Evolutionary conservation across 2,113 vertebrate species (phyloP), one percentile per base, ranked within the genome.

Genomic region (Sakesphorus luctuosus): DNA sequence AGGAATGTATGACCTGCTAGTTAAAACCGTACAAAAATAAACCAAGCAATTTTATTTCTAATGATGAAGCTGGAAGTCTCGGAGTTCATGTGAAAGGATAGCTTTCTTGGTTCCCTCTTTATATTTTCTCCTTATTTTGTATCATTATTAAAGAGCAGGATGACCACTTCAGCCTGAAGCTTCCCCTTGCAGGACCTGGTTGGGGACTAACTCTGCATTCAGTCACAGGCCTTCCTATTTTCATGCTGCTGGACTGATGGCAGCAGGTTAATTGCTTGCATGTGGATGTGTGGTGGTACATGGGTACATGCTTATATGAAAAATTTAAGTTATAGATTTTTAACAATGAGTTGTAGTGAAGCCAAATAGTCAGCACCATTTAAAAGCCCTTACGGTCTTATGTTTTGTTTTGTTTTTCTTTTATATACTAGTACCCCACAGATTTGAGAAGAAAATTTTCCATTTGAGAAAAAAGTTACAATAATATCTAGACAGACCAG

Each of bases 361-460:
- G 31, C 2, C 20, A 72, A 80, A 71, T 75, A 43, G 71, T 87
- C 33, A 56, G 7, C 18, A 50, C 13, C 7, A 25, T 67, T 72
- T 46, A 61, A 33, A 47, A 9, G 10, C 20, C 50, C 38, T 38
- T 35, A 15, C 6, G n/a, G 25, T n/a, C 10, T 28, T 72, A 47
- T 46, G 40, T 43, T 52, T 76, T 25, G 13, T 25, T 25, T 49
- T 25, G 67, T 53, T 47, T 52, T 76, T 73, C 16, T 74, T 23
- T 65, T 35, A 76, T 1, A 0, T 18, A 23, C 3, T 49, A 17
- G 13, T 68, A 80, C 6, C 2, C 5, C 2, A 7, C 15, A 33
- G 9, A 43, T 75, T n/a, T 55, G 24, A 78, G 9, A 2, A 84
- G 20, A 55, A 31, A 29, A 50, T 56, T 36, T 84, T 75, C 11